Evolutionary conservation across 2,797 vertebrate species (phyloP).

Genomic region (Pangasius sanitwongsei): DNA sequence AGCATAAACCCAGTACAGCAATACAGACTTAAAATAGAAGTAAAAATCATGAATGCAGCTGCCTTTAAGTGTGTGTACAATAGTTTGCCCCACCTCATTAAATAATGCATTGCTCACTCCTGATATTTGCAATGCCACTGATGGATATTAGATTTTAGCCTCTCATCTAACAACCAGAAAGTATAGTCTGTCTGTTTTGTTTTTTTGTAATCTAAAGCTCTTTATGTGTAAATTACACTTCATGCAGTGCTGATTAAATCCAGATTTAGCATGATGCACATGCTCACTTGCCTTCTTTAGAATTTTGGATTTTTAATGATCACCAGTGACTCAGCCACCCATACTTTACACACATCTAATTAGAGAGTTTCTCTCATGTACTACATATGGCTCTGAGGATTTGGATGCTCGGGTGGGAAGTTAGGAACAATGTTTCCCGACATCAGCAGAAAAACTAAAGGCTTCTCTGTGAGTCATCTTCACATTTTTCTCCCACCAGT

Average conservation of each 20-base stretch:
- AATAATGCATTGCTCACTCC: background rate
- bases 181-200: background rate
- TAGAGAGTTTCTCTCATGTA: background rate
- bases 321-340: background rate
- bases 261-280: background rate
- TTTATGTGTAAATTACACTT: background rate
- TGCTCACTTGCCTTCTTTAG: conserved; percentile 1
- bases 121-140: background rate
- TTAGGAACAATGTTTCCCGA: background rate
- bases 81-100: background rate
- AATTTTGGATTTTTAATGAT: background rate
- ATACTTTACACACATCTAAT: background rate
- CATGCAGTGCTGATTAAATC: background rate
- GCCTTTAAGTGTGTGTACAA: background rate
- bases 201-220: background rate
- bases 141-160: background rate
- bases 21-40: background rate
- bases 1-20: background rate
- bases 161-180: background rate
- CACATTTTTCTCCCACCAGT: conserved; percentile 13
- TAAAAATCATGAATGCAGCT: background rate
- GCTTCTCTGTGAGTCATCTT: conserved; percentile 12
- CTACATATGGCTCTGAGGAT: conserved; percentile 8
- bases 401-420: background rate
- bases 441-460: conserved; percentile 18